Percentiles rank a stretch among this genome's conserved stretches.
Conservation (phyloP, 1,140 invertebrate genomes). For the Nasonia longicornis region DNA sequence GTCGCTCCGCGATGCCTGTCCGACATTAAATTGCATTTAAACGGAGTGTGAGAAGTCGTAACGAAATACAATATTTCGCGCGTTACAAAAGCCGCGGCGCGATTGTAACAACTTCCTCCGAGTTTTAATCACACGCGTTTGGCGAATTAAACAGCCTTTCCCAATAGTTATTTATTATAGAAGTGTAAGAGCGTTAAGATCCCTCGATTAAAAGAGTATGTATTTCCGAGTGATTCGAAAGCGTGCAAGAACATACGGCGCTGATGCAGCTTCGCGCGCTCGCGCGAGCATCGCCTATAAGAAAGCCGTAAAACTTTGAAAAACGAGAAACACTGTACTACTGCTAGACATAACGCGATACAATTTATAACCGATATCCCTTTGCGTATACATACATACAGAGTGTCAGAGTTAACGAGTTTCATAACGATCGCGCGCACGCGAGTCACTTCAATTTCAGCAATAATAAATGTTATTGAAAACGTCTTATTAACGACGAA, state of each 20-base stretch:
- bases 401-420: background rate
- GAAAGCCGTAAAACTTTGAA: background rate
- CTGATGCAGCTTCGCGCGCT: background rate
- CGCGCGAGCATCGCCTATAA: background rate
- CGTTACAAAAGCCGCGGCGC: background rate
- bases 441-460: background rate
- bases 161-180: conserved; percentile 18
- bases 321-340: background rate
- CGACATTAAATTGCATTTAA: background rate
- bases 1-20: background rate
- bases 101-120: background rate
- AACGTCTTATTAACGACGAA: conserved; percentile 1
- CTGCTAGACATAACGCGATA: no score
- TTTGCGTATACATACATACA: background rate
- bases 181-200: conserved; percentile 25
- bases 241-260: conserved; percentile 29
- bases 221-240: conserved; percentile 46
- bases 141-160: background rate
- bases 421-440: background rate
- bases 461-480: background rate
- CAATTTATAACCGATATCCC: no score
- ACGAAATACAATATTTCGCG: background rate
- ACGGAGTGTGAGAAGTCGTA: no score
- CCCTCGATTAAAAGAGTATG: background rate
- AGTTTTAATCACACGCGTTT: background rate